Conservation (phyloP, 2,797 vertebrate species). For the Oreonectes daqikongensis region DNA sequence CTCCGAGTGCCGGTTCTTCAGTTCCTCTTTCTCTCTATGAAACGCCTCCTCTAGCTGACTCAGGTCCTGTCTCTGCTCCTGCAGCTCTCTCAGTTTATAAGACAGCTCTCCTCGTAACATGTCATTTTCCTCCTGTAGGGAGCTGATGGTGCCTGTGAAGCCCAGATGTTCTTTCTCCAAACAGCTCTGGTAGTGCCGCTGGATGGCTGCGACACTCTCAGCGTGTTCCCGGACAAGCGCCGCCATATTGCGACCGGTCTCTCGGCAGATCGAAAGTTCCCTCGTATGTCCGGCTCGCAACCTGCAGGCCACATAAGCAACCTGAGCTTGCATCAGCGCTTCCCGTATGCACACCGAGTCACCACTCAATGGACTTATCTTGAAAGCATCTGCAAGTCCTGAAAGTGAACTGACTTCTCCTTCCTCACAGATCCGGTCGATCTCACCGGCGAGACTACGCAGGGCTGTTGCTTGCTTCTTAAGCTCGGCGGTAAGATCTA, state of each 20-base stretch:
- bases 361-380: constrained; percentile 70
- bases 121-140: constrained; percentile 83
- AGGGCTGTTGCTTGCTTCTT: constrained; percentile 84
- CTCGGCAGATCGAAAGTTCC: constrained; percentile 80
- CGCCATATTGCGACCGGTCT: constrained; percentile 79
- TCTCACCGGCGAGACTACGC: constrained; percentile 80
- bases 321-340: constrained; percentile 89
- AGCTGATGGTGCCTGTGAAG: constrained; percentile 76
- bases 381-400: constrained; percentile 79
- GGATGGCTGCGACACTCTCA: constrained; percentile 75
- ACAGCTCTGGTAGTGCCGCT: constrained; percentile 82
- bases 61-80: constrained; percentile 74
- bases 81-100: constrained; percentile 76
- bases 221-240: constrained; percentile 81
- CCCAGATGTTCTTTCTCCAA: constrained; percentile 81
- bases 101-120: constrained; percentile 80
- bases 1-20: constrained; percentile 78
- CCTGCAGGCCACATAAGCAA: constrained; percentile 88
- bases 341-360: constrained; percentile 85
- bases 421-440: constrained; percentile 73
- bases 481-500: constrained; percentile 84
- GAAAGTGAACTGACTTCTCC: constrained; percentile 70
- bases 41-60: constrained; percentile 76
- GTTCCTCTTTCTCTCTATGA: constrained; percentile 74
- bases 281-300: constrained; percentile 81